A percentile compares a stretch with the other conserved stretches of the same genome.
Evolutionary conservation across 2,113 vertebrate genomes (phyloP).

Genomic region (Rhinopomastus cyanomelas): DNA sequence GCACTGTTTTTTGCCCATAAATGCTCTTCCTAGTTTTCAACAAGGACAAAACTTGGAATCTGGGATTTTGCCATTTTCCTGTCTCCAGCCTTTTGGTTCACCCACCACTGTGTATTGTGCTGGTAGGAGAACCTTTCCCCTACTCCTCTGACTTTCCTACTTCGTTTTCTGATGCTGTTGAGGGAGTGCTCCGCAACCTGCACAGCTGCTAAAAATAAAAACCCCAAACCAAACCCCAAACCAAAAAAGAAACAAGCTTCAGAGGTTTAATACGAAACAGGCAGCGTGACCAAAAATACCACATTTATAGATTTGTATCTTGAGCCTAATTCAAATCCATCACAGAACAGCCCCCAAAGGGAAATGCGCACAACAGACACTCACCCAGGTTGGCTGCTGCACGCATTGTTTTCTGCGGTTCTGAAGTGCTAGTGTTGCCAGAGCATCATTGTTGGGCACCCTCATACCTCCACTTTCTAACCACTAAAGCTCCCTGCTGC

Average conservation of each 20-base stretch:
- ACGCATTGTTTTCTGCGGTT: neutral
- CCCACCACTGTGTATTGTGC: neutral
- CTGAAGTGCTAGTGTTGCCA: neutral
- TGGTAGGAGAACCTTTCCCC: neutral
- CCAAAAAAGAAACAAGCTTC: neutral
- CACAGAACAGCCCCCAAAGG: neutral
- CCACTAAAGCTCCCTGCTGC: neutral
- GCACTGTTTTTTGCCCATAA: neutral
- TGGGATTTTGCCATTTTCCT: neutral
- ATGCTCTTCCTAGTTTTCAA: neutral
- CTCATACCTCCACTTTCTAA: neutral
- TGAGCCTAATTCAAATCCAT: constrained; percentile 20
- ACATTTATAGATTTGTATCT: constrained; percentile 28
- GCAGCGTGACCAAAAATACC: constrained; percentile 2
- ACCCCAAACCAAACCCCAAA: no score
- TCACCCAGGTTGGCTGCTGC: neutral
- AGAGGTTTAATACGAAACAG: constrained; percentile 34
- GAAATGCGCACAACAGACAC: neutral
- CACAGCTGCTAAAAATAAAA: neutral
- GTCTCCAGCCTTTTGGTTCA: neutral
- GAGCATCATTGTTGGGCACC: neutral
- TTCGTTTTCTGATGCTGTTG: neutral
- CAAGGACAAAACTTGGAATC: neutral
- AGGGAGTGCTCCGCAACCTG: neutral
- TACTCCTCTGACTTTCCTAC: neutral